Percentiles rank a stretch among this genome's conserved stretches.
phyloP scores from a whole-genome alignment of 2,797 vertebrate genomes.

The Coilia nasus region DNA sequence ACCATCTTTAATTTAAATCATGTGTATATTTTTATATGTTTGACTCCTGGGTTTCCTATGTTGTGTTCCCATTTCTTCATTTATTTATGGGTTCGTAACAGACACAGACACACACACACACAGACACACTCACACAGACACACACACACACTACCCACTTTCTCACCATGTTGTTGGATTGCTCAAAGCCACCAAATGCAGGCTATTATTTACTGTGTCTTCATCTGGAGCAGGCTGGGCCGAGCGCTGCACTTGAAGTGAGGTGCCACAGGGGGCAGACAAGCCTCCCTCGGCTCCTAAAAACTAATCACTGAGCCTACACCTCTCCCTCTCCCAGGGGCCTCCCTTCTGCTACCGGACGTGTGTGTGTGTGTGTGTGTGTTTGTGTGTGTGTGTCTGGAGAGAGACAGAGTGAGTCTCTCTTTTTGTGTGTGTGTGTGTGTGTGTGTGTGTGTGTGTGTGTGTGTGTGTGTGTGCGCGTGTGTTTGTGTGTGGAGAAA shows the following conservation, averaged over 20 bases:
- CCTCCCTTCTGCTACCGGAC: neutral
- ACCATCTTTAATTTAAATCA: too few relatives aligned
- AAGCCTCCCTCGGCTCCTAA: constrained; percentile 49
- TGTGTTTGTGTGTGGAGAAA: neutral
- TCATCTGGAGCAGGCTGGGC: constrained; percentile 36
- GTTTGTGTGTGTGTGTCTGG: neutral
- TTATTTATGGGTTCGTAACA: too few relatives aligned
- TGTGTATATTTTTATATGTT: too few relatives aligned
- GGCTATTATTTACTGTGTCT: constrained; percentile 60
- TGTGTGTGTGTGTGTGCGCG: constrained; percentile 22
- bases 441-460: constrained; percentile 25
- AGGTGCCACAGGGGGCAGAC: constrained; percentile 42
- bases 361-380: neutral
- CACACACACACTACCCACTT: neutral
- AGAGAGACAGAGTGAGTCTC: too few relatives aligned
- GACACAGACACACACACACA: neutral
- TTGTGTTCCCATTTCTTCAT: too few relatives aligned
- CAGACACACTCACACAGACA: neutral
- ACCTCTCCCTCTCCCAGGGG: neutral
- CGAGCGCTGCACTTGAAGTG: constrained; percentile 48
- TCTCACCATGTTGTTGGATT: constrained; percentile 64
- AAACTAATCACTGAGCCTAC: constrained; percentile 47
- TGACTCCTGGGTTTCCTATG: too few relatives aligned
- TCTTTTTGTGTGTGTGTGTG: constrained; percentile 11
- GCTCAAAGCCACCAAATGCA: constrained; percentile 54